phyloP scores from a whole-genome alignment of 2,113 vertebrate species.

The Elachura formosa region DNA sequence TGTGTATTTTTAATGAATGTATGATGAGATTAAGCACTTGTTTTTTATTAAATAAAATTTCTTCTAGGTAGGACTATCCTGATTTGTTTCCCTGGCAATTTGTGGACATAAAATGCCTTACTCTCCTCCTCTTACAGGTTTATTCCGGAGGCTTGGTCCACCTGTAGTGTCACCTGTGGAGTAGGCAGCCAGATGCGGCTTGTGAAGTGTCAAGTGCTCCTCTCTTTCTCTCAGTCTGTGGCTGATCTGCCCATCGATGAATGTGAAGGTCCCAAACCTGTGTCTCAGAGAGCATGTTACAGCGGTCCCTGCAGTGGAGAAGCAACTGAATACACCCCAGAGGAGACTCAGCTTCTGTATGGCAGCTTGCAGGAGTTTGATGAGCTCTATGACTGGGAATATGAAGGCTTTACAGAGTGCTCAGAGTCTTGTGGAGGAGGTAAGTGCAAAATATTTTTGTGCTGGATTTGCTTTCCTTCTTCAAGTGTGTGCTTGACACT shows the following conservation, averaged over 20 bases:
- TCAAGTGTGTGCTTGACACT: not conserved
- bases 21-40: not conserved
- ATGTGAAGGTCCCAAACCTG: constrained; percentile 86
- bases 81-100: not conserved
- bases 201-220: constrained; percentile 90
- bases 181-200: constrained; percentile 80
- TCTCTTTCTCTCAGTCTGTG: constrained; percentile 92
- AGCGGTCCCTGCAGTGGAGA: constrained; percentile 79
- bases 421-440: constrained; percentile 92
- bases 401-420: constrained; percentile 90
- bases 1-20: not conserved
- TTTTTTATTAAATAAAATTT: not conserved
- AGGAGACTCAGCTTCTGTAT: constrained; percentile 47
- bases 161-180: constrained; percentile 89
- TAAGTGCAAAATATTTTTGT: constrained; percentile 39
- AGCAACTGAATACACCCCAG: constrained; percentile 28
- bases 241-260: constrained; percentile 90
- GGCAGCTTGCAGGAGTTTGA: constrained; percentile 70
- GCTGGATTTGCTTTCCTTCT: not conserved
- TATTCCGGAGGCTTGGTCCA: constrained; percentile 87
- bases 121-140: constrained; percentile 74
- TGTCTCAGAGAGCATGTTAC: constrained; percentile 81
- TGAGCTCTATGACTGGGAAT: constrained; percentile 92
- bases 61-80: not conserved
- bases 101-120: not conserved